Evolutionary conservation across 2,113 vertebrate species (phyloP), one percentile per base, ranked within the genome.

Genomic region (Hippolais icterina): DNA sequence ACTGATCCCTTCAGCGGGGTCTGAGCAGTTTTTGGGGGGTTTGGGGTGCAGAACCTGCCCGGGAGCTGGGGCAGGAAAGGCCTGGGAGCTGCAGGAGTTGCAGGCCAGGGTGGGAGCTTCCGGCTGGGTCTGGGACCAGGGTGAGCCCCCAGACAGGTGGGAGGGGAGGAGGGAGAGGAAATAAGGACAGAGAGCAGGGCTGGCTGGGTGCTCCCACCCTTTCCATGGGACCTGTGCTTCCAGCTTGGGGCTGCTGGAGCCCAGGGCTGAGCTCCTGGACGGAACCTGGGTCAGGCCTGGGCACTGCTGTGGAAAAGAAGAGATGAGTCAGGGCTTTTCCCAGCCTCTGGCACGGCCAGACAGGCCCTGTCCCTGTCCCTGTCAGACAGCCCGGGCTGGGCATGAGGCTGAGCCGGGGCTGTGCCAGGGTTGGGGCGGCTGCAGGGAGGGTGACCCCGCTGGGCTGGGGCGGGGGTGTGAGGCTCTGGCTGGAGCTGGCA

Each of bases 1-100:
- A 0, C 1, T 17, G 7, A 10, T 54, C 47, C 29, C 25, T 29
- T 9, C 4, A 10, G 18, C n/a, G 11, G 21, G 17, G 24, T 37
- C 89, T 2, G 13, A 24, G 44, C 65, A 15, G 15, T 8, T 2
- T 41, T 22, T 22, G 29, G 63, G 59, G 78, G 5, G 12, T 4
- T 3, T n/a, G 21, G 47, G 8, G 9, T 41, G 63, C 70, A 90
- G 29, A 42, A 42, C 41, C 20, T 35, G 54, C 54, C n/a, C 47
- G 21, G 28, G 50, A 35, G 49, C 49, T 22, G 41, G 15, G 56
- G 20, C 65, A 87, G 63, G 46, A 19, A 12, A 18, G 83, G 53
- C 21, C 18, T 7, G 39, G 71, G 44, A 59, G 61, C 60, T 56
- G 60, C 70, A 29, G 71, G 52, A 53, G 52, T 4, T 39, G 37